These are phyloP conservation scores for Merops nubicus DNA, from an alignment of 2,113 vertebrate species.

Conservation along the genomic window DNA sequence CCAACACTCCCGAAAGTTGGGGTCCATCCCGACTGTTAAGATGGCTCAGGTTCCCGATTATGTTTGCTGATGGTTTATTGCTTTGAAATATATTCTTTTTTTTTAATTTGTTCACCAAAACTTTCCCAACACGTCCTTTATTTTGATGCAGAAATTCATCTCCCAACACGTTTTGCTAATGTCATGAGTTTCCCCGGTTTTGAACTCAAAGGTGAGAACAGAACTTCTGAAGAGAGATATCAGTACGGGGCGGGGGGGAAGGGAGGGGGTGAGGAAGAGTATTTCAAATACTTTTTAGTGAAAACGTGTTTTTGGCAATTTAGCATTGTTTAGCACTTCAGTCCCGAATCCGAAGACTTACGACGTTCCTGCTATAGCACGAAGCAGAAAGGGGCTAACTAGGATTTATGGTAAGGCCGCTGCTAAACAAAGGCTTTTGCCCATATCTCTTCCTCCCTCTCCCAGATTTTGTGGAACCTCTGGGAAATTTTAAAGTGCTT, in stretches of 20 bases:
- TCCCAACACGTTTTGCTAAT: neutral
- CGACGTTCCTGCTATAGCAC: neutral
- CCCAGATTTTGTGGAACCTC: conserved; percentile 38
- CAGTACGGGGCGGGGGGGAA: too few relatives aligned
- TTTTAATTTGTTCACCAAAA: neutral
- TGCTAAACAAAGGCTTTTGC: conserved; percentile 29
- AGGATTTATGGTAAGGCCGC: neutral
- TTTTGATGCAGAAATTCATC: neutral
- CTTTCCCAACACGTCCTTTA: neutral
- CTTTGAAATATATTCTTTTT: neutral
- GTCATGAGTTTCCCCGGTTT: neutral
- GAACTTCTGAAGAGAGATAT: neutral
- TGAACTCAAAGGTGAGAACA: conserved; percentile 28
- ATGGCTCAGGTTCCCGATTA: neutral
- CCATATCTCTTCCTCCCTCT: neutral
- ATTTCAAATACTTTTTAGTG: conserved; percentile 3
- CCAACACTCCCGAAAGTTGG: too few relatives aligned
- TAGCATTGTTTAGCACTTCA: conserved; percentile 41
- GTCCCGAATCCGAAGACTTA: neutral
- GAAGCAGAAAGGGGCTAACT: neutral
- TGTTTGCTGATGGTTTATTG: neutral
- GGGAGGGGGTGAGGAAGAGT: too few relatives aligned
- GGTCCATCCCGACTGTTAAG: too few relatives aligned
- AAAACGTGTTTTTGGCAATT: conserved; percentile 26
- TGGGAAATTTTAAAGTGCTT: conserved; percentile 56